Conservation (phyloP, 2,113 vertebrate species). For the Oceanodroma tethys region DNA sequence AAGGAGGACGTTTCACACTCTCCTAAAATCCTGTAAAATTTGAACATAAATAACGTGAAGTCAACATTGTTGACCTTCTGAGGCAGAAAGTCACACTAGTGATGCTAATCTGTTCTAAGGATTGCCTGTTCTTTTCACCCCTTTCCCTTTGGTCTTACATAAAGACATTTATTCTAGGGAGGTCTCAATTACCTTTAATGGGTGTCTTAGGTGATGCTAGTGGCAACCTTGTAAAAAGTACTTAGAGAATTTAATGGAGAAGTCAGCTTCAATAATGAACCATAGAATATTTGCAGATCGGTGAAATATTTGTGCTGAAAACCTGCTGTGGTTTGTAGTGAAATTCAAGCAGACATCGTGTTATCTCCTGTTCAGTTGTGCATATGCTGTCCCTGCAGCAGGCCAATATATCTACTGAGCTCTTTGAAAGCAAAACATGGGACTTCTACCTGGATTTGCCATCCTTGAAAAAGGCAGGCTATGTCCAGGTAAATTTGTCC, state of each 20-base stretch:
- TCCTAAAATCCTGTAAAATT: not conserved
- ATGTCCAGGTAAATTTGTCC: not conserved
- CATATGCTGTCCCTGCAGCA: not conserved
- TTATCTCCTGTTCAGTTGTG: not conserved
- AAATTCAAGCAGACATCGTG: not conserved
- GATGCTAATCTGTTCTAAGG: not conserved
- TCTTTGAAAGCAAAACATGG: not conserved
- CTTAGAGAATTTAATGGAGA: not conserved
- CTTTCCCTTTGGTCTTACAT: not conserved
- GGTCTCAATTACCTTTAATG: not conserved
- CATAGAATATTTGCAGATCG: not conserved
- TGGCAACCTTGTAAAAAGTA: not conserved
- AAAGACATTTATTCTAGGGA: not conserved
- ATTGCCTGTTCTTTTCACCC: not conserved
- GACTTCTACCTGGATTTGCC: not conserved
- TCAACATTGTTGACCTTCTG: not conserved
- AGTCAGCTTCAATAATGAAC: not conserved
- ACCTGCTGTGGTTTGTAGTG: not conserved
- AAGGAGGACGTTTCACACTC: not conserved
- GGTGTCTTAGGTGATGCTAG: not conserved
- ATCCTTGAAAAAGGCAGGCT: not conserved
- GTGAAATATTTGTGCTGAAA: not conserved
- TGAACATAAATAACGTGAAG: not conserved
- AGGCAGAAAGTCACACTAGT: not conserved
- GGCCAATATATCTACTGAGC: not conserved